A percentile compares a stretch with the other conserved stretches of the same genome.
phyloP scores from a whole-genome alignment of 2,113 vertebrate species.

The Chitala chitala region DNA sequence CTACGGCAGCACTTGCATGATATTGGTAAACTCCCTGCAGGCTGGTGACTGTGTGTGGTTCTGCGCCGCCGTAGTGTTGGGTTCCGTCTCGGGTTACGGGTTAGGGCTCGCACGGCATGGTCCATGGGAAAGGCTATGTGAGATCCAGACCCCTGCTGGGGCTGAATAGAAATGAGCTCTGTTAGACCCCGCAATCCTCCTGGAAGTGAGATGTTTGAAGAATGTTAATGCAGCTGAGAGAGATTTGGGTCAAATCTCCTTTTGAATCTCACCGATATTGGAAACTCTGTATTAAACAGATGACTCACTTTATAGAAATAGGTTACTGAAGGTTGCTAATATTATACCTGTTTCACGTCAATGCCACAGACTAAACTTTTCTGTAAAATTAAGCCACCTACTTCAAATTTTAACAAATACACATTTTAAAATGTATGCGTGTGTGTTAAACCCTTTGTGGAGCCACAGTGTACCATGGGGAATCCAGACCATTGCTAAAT shows the following conservation, averaged over 20 bases:
- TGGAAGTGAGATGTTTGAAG: constrained; percentile 2
- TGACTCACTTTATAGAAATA: background rate
- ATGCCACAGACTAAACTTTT: no score
- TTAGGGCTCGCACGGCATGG: background rate
- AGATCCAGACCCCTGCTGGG: background rate
- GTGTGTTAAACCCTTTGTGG: no score
- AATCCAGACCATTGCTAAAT: no score
- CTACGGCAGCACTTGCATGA: no score
- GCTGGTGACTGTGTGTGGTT: background rate
- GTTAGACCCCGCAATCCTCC: background rate
- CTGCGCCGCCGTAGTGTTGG: background rate
- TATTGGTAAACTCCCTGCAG: no score
- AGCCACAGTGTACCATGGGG: no score
- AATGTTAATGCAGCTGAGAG: constrained; percentile 15
- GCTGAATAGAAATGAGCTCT: background rate
- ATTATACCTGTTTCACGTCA: background rate
- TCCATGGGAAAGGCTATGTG: background rate
- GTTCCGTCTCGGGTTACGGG: background rate
- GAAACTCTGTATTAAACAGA: background rate
- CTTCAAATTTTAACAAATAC: no score
- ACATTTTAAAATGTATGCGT: no score
- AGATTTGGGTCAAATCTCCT: constrained; percentile 6
- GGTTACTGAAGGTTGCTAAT: background rate
- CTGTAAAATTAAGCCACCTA: no score
- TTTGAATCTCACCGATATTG: background rate